Base-by-base conservation (phyloP, 2,888 invertebrate genomes). In the Xestia rhomboidea region DNA sequence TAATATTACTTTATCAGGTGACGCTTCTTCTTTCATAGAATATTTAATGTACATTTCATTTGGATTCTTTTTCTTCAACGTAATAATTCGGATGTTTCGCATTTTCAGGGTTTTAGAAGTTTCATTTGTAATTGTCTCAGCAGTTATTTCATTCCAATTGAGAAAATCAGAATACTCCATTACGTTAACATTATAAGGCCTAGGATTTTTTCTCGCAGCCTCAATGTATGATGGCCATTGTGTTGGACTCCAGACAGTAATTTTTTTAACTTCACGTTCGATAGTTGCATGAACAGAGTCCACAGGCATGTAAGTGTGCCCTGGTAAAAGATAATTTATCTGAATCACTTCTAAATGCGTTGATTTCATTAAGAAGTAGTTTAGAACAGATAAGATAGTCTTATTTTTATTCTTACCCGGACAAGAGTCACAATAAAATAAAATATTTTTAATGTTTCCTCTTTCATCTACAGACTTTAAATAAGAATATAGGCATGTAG, bases 261-360 rank as follows among this genome's bases (percentile, higher is more conserved):
- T 38, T 63, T 38, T 38, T 63, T 63, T 63, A 24, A 38, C 38
- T 38, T 63, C 63, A 38, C 38, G 63, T 63, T 63, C 63, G 24
- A 63, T 38, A 13, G 24, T 38, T 38, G 63, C 63, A 63, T 38
- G 63, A 24, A 63, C 38, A 7, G 63, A 63, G 24, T 63, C 62
- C 21, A 63, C 62, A 38, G 62, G 34, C 62, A 63, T 63, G 34
- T 63, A 63, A 24, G 62, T 63, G 24, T 63, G 62, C 27, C 57
- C 57, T 15, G 57, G 57, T 27, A 57, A 27, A 15, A 46, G 46
- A 18, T 46, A 46, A 46, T 46, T 46, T 46, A 46, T 46, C 18
- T 46, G 46, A 15, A 57, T 57, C 27, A 27, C 15, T 57, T n/a
- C n/a, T n/a, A n/a, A n/a, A n/a, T n/a, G n/a, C n/a, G n/a, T n/a